Evolutionary conservation across 2,888 invertebrate genomes (phyloP), one percentile per base, ranked within the genome.

Genomic region (Omphaloscelis lunosa): DNA sequence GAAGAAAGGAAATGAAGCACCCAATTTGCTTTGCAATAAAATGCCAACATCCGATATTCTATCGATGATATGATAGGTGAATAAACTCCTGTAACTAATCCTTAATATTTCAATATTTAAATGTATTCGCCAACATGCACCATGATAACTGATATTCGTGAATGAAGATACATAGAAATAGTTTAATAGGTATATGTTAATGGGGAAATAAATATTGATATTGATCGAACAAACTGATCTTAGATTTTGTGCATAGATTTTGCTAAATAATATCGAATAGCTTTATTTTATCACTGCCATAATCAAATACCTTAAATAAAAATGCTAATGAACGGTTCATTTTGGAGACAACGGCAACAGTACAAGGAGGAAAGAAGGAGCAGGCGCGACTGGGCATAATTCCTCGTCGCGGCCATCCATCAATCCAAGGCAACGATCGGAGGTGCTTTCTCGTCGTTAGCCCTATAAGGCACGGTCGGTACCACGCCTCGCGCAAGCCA

Each of bases 371-470:
- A 80, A 76, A 63, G 78, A 73, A 75, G 72, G 53, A 74, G 81
- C 76, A 83, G 75, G 83, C 87, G 90, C 84, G 79, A 87, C 84
- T 83, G 84, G 86, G 84, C 85, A 86, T 84, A 81, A 88, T 87
- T 85, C 75, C 78, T 86, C 88, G 88, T 79, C 87, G 90, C 89
- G 88, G 86, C 93, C 93, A 93, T 95, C 95, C 94, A 96, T 96
- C 96, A 96, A 94, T 95, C 95, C 93, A 91, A 91, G 91, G 93
- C 93, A 92, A 92, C 93, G 94, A 92, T 94, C 94, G 93, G 92
- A 93, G 94, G 95, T 94, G 95, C 96, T 96, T 96, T 96, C 96
- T 95, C 96, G 96, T 96, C 96, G 96, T 96, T 96, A 96, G 95
- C 96, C 96, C 94, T 96, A 96, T 93, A 96, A 93, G 96, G 96